Percentiles rank a stretch among this genome's conserved stretches.
These are phyloP conservation scores for Ips typographus DNA, from an alignment of 1,140 invertebrate species.

Conservation along the genomic window DNA sequence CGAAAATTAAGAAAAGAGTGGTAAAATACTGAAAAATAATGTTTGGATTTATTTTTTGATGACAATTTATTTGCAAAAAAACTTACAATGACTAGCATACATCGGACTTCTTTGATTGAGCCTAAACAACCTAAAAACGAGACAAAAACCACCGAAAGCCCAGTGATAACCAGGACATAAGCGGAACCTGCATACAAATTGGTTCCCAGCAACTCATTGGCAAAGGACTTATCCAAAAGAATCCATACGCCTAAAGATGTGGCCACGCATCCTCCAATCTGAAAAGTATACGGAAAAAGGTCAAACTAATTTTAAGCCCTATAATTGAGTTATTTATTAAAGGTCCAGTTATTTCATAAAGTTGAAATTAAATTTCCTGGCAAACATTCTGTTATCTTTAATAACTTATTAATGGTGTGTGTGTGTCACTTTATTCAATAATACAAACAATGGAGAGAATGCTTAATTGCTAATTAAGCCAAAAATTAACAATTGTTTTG, in stretches of 20 bases:
- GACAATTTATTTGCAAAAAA: background rate
- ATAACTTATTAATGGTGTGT: too few species aligned
- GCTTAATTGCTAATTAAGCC: too few species aligned
- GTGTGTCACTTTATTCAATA: too few species aligned
- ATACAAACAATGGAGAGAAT: too few species aligned
- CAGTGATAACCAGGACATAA: constrained; percentile 78
- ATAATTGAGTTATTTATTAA: too few species aligned
- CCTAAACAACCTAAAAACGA: constrained; percentile 85
- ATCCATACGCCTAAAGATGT: constrained; percentile 79
- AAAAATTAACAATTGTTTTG: too few species aligned
- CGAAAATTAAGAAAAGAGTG: constrained; percentile 80
- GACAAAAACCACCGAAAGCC: constrained; percentile 72
- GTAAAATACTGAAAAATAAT: constrained; percentile 78
- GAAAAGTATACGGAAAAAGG: constrained; percentile 35
- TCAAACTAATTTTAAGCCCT: too few species aligned
- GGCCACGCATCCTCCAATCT: constrained; percentile 78
- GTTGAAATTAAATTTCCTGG: too few species aligned
- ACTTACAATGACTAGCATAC: constrained; percentile 80
- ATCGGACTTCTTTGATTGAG: constrained; percentile 84
- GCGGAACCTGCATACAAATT: constrained; percentile 81
- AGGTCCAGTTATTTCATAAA: too few species aligned
- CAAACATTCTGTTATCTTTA: too few species aligned
- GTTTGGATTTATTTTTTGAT: background rate
- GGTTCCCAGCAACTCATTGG: constrained; percentile 78
- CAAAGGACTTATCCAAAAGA: constrained; percentile 76